Base-by-base conservation (phyloP, 2,113 vertebrate genomes). In the Clarias gariepinus region DNA sequence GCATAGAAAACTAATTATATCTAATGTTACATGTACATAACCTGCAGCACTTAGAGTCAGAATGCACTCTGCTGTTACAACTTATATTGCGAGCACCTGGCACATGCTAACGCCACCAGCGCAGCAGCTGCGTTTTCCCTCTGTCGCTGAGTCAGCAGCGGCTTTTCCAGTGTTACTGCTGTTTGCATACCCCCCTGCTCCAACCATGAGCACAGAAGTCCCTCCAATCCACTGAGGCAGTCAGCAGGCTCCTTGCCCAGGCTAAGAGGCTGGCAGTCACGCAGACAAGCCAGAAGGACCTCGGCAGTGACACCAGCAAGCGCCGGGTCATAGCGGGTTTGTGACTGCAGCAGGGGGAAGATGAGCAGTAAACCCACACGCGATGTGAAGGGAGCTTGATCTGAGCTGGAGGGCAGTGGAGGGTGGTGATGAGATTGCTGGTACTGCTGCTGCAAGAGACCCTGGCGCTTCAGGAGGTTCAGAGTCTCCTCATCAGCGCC, bases 221-320 rank as follows among this genome's bases (percentile, higher is more conserved):
- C 91, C 92, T 99, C 98, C 74, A 99, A 96, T 5, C 98, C 98
- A 15, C 97, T 99, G 83, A 99, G 97, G 92, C 98, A 99, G 94
- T 99, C 98, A 0, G 96, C 94, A 0, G 98, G 98, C 86, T 99
- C 98, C 95, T 99, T 99, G 93, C 97, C 98, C 90, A 99, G 93
- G 92, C 98, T 99, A 92, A 99, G 94, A 4, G 98, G 98, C 95
- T 99, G 98, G 95, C 98, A 99, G 95, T 99, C 98, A 6, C 98
- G 95, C 90, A 99, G 96, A 94, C 98, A 99, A 82, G 96, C 94
- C 88, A 99, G 95, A 91, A 99, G 96, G 88, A 99, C 98, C 95
- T 99, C 98, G 4, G 98, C 98, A 0, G 98, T 99, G 93, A 99
- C 96, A 33, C 98, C 97, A 88, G 98, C 98, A 91, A 99, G 97